phyloP scores from a whole-genome alignment of 2,888 invertebrate species.

The Apamea anceps region DNA sequence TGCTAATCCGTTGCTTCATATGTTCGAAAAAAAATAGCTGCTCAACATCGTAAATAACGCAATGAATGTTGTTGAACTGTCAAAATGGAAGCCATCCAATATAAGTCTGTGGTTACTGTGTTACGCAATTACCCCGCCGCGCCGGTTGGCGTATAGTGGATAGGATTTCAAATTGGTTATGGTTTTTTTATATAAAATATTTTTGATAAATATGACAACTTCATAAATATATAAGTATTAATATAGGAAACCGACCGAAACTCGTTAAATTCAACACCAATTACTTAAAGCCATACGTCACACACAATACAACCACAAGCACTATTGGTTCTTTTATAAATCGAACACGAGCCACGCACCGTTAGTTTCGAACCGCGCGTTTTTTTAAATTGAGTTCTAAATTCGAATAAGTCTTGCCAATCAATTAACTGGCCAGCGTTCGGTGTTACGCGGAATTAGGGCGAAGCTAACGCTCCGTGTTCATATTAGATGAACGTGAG shows the following conservation, averaged over 20 bases:
- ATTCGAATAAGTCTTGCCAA: constrained; percentile 45
- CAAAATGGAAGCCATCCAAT: no score
- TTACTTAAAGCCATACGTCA: neutral
- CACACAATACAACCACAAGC: constrained; percentile 15
- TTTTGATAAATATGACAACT: neutral
- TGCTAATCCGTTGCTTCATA: no score
- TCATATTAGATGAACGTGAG: constrained; percentile 59
- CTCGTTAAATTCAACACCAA: neutral
- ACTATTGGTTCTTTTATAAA: constrained; percentile 38
- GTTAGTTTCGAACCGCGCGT: constrained; percentile 26
- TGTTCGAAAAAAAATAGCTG: no score
- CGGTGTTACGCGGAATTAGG: constrained; percentile 51
- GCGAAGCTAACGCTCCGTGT: constrained; percentile 43
- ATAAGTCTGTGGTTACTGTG: no score
- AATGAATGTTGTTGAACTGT: no score
- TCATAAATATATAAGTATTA: neutral
- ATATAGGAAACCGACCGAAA: neutral
- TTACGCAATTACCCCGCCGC: no score
- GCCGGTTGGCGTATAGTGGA: no score
- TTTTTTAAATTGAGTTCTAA: constrained; percentile 37
- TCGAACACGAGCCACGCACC: constrained; percentile 20
- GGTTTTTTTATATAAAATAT: neutral
- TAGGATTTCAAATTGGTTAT: neutral
- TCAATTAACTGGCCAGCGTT: constrained; percentile 47
- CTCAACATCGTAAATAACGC: no score